Evolutionary conservation across 2,113 vertebrate genomes (phyloP).

Genomic region (Acrocephalus kingi): DNA sequence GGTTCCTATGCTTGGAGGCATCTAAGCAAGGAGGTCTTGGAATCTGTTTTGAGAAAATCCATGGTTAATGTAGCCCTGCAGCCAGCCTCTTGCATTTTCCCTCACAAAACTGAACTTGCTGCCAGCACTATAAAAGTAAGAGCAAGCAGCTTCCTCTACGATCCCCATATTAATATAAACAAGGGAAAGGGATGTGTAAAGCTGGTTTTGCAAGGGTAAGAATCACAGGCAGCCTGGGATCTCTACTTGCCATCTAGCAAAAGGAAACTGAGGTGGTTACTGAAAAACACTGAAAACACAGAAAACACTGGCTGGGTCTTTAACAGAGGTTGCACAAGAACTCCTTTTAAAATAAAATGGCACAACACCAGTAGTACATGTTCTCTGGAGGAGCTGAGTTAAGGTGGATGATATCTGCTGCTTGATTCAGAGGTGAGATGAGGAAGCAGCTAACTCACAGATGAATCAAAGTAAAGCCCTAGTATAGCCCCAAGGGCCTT

Average conservation of each 20-base stretch:
- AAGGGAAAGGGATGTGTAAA: not conserved
- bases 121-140: not conserved
- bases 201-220: not conserved
- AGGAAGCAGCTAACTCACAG: not conserved
- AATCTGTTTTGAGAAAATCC: not conserved
- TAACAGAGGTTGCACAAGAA: not conserved
- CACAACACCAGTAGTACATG: not conserved
- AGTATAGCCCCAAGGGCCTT: not conserved
- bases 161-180: not conserved
- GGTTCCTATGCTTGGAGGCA: not conserved
- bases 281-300: not conserved
- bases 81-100: fast-evolving
- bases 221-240: not conserved
- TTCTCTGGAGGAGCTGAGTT: not conserved
- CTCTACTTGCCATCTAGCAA: not conserved
- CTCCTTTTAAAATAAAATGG: not conserved
- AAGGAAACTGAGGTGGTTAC: not conserved
- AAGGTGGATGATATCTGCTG: not conserved
- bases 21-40: not conserved
- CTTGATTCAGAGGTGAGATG: not conserved
- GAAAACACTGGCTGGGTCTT: not conserved
- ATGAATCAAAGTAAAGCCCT: not conserved
- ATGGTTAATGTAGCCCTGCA: not conserved
- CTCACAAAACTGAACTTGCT: not conserved
- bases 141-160: not conserved